Evolutionary conservation across 2,797 vertebrate genomes (phyloP), one percentile per base, ranked within the genome.

Genomic region (Peromyscus attwateri): DNA sequence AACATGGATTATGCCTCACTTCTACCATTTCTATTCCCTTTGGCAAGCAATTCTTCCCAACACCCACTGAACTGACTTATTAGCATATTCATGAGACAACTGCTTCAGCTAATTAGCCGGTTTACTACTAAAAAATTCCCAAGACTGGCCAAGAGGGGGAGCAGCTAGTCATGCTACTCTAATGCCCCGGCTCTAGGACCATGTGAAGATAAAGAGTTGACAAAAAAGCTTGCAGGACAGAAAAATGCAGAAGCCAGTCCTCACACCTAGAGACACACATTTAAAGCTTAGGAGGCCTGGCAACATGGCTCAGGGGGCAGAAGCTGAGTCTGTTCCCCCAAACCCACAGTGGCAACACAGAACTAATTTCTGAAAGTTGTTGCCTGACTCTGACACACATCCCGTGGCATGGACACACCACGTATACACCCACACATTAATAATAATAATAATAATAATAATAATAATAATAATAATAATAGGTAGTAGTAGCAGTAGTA

Each of bases 11-110:
- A 96, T 87, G 79, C 31, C 79, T 40, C 52, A 94, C 57, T 95
- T 95, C 62, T 90, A 91, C 66, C 79, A 91, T 89, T 95, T 92
- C 77, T 96, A 95, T 93, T 96, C 49, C 88, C 68, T 96, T 91
- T 96, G 94, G 91, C 94, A 80, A 94, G 89, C 75, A 89, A 94
- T 92, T 97, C 96, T 95, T 94, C 91, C 85, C 94, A 92, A 95
- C 79, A 6, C 64, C 79, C 75, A 43, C 52, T 70, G 68, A 95
- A 96, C 92, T 52, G 49, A 89, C 79, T 73, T 19, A 97, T 97
- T 97, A 97, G 91, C 98, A 97, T 97, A 97, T 97, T 97, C 91
- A 97, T 97, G 95, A 97, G 96, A 93, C n/a, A 96, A 97, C 68
- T 82, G 87, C 94, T 96, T 97, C 87, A 89, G 76, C 76, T 97